A percentile compares a stretch with the other conserved stretches of the same genome.
These are phyloP conservation scores for Cyclura pinguis DNA, from an alignment of 2,797 vertebrate genomes.

Conservation along the genomic window DNA sequence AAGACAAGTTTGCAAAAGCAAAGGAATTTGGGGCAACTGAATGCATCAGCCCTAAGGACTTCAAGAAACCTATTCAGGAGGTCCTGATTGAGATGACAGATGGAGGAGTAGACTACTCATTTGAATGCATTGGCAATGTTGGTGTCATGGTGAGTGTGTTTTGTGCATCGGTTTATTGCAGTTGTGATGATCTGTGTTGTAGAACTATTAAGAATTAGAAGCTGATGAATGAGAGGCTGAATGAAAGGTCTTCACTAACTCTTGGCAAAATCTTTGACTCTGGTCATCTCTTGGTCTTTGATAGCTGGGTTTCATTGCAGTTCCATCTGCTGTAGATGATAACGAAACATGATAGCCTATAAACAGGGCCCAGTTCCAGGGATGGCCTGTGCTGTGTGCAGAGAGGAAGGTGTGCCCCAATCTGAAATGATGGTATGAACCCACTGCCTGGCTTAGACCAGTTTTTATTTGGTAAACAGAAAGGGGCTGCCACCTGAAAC, in stretches of 20 bases:
- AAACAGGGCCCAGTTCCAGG: neutral
- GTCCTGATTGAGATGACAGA: conserved; percentile 90
- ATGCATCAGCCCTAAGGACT: conserved; percentile 90
- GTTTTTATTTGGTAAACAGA: neutral
- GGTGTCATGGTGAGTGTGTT: conserved; percentile 87
- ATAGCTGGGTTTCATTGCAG: neutral
- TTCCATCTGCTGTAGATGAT: neutral
- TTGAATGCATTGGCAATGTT: conserved; percentile 94
- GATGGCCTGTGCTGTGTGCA: too few species aligned
- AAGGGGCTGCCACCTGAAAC: neutral
- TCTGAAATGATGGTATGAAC: too few species aligned
- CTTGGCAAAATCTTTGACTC: neutral
- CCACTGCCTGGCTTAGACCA: too few species aligned
- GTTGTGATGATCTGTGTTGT: neutral
- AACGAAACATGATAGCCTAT: neutral
- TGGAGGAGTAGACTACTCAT: conserved; percentile 92
- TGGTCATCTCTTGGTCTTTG: too few species aligned
- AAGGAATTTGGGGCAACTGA: conserved; percentile 92
- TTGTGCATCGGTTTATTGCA: accelerated
- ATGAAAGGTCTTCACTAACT: neutral
- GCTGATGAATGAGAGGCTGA: neutral
- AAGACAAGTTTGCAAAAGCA: conserved; percentile 89
- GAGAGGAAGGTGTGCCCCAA: too few species aligned
- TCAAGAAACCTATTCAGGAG: conserved; percentile 86
- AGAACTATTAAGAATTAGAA: neutral